Evolutionary conservation across 2,797 vertebrate species (phyloP).

Genomic region (Chelmon rostratus): DNA sequence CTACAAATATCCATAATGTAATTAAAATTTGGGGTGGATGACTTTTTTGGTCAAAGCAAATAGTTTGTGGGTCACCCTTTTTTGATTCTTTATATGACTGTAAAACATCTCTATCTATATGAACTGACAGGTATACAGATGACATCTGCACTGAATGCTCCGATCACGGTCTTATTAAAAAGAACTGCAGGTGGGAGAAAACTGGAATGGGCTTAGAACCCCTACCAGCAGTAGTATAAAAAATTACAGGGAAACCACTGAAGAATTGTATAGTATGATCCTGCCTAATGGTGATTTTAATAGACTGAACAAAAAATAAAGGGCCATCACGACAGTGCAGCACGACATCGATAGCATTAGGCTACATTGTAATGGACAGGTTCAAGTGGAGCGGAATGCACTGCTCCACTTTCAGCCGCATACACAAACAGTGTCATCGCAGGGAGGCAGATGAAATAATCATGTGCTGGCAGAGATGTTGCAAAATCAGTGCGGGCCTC

Average conservation of each 20-base stretch:
- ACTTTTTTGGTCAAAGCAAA: neutral
- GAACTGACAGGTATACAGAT: neutral
- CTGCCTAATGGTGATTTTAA: conserved; percentile 51
- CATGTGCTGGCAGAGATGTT: conserved; percentile 44
- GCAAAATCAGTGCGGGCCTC: conserved; percentile 33
- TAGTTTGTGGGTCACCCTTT: neutral
- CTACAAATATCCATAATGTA: neutral
- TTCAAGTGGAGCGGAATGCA: conserved; percentile 82
- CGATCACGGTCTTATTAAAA: conserved; percentile 10
- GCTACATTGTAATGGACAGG: conserved; percentile 70
- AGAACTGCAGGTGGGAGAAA: conserved; percentile 34
- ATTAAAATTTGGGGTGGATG: neutral
- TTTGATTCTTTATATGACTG: conserved; percentile 6
- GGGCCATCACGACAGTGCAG: conserved; percentile 40
- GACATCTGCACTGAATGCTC: conserved; percentile 1
- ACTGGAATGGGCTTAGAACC: conserved; percentile 23
- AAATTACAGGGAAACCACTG: conserved; percentile 27
- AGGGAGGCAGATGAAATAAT: conserved; percentile 59
- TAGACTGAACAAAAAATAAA: conserved; percentile 48
- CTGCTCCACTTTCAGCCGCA: conserved; percentile 71
- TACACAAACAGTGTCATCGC: conserved; percentile 59
- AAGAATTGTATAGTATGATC: conserved; percentile 23
- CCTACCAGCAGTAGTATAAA: conserved; percentile 20
- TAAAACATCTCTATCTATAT: neutral
- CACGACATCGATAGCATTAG: conserved; percentile 51